Evolutionary conservation across 1,140 invertebrate species (phyloP), one percentile per base, ranked within the genome.

Genomic region (Drosophila bocqueti): DNA sequence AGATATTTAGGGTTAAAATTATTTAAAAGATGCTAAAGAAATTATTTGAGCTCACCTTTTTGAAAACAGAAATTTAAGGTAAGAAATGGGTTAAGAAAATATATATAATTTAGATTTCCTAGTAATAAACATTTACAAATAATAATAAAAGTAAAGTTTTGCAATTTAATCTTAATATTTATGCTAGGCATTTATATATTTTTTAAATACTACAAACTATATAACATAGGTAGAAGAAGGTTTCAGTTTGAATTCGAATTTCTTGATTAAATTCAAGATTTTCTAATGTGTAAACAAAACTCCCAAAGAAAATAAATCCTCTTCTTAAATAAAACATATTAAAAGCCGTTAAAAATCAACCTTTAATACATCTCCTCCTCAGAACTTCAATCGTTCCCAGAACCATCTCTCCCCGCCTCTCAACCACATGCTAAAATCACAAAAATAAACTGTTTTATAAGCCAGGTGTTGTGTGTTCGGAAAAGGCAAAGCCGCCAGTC

Each of bases 381-480:
- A 57, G 16, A 38, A 64, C 13, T 34, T 40, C 6, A 40, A 13
- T 34, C 10, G 11, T 31, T 42, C 21, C 11, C 31, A n/a, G 45
- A 55, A 54, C 38, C 18, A 45, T n/a, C 52, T 16, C 3, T 38
- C 7, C 18, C 15, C 29, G 16, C 13, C 9, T 26, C 11, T 16
- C 4, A 68, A 7, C 29, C 46, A 50, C 10, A 16, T 49, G 65
- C n/a, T 38, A 18, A 55, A 42, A 42, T 31, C 24, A 9, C 10
- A 31, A 29, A 43, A 72, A 73, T 73, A 45, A 52, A 73, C 45
- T 52, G 45, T 72, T 60, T 72, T 72, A 73, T 60, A 29, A 21
- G 69, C 52, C 69, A 73, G 69, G 54, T 55, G 52, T 24, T 55
- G 21, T 31, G 49, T 18, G 54, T 42, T 73, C 3, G 31, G 31